These are phyloP conservation scores for Dendrocincla tyrannina DNA, from an alignment of 2,797 vertebrate genomes.

Conservation along the genomic window DNA sequence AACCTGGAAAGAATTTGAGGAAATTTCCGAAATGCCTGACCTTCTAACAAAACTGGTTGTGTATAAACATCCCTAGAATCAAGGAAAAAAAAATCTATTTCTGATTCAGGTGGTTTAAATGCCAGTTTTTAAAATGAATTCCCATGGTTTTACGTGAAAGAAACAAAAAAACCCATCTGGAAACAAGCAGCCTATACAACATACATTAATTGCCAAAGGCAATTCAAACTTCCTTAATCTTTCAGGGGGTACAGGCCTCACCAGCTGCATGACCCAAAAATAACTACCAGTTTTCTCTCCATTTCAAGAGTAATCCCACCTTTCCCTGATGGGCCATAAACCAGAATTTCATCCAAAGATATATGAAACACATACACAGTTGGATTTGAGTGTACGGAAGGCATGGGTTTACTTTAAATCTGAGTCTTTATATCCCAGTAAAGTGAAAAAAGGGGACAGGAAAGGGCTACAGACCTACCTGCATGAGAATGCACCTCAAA, in stretches of 20 bases:
- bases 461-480: conserved; percentile 62
- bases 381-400: background rate
- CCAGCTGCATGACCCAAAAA: conserved; percentile 30
- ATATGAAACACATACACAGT: conserved; percentile 52
- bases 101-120: background rate
- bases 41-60: background rate
- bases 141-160: background rate
- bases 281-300: conserved; percentile 8
- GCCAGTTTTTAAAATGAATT: conserved; percentile 5
- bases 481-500: conserved; percentile 66
- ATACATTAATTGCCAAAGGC: conserved; percentile 3
- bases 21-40: background rate
- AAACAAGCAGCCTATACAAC: conserved; percentile 22
- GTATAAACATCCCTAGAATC: background rate
- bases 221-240: conserved; percentile 39
- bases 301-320: conserved; percentile 34
- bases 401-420: conserved; percentile 24
- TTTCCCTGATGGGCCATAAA: conserved; percentile 13
- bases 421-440: background rate
- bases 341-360: conserved; percentile 13
- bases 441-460: conserved; percentile 14
- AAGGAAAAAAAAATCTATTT: background rate
- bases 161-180: conserved; percentile 10
- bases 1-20: background rate
- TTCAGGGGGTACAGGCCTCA: conserved; percentile 3